Conservation (phyloP, 2,797 vertebrate species). For the Lateolabrax maculatus region DNA sequence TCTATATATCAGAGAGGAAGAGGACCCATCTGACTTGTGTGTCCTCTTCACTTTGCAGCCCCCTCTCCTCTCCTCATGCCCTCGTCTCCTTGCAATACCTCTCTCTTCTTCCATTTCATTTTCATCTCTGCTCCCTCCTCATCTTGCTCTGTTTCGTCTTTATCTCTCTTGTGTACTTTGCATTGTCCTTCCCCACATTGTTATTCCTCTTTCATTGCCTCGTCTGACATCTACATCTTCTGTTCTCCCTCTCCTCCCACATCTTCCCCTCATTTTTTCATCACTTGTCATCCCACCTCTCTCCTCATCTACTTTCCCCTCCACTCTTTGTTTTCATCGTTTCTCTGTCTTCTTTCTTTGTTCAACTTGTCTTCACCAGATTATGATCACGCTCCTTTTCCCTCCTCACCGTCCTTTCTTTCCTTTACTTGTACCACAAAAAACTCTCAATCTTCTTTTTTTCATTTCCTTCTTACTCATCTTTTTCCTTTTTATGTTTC, state of each 20-base stretch:
- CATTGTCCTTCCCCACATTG: background rate
- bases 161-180: background rate
- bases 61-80: background rate
- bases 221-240: constrained; percentile 4
- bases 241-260: constrained; percentile 5
- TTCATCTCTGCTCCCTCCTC: background rate
- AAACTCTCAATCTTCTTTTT: background rate
- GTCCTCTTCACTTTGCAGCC: background rate
- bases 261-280: background rate
- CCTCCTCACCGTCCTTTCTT: background rate
- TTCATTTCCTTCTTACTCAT: background rate
- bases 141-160: constrained; percentile 1
- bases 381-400: background rate
- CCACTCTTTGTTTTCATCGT: background rate
- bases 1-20: background rate
- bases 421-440: background rate
- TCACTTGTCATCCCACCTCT: background rate
- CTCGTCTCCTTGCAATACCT: background rate
- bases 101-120: background rate
- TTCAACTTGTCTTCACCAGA: background rate
- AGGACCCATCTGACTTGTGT: background rate
- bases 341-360: constrained; percentile 12
- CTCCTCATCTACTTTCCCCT: background rate
- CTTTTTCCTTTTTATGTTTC: background rate
- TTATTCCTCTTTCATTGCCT: constrained; percentile 13